These are phyloP conservation scores for Carassius auratus DNA, from an alignment of 2,113 vertebrate species.

Conservation along the genomic window DNA sequence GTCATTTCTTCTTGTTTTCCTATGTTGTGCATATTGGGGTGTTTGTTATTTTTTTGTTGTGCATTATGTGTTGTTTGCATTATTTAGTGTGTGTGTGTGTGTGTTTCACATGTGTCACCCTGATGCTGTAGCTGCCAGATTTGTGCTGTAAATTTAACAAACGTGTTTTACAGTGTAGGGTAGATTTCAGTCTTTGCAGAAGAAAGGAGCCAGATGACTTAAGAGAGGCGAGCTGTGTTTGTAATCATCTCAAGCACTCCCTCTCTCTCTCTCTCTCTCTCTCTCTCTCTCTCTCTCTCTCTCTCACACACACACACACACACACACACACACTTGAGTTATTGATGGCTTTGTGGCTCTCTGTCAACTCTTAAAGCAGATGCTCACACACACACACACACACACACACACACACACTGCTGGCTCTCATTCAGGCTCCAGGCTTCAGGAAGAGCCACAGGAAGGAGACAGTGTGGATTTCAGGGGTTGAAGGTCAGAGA, in stretches of 20 bases:
- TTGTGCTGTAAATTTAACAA: background rate
- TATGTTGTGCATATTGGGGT: background rate
- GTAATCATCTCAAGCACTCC: constrained; percentile 9
- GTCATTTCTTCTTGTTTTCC: background rate
- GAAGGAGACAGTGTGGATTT: constrained; percentile 52
- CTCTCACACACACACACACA: constrained; percentile 41
- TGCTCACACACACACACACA: constrained; percentile 37
- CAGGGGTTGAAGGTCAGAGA: constrained; percentile 44
- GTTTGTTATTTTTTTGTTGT: background rate
- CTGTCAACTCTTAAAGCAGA: constrained; percentile 47
- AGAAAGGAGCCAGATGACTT: constrained; percentile 20
- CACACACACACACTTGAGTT: constrained; percentile 22
- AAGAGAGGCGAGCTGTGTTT: constrained; percentile 21
- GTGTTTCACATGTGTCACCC: background rate
- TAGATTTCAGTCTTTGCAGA: constrained; percentile 17
- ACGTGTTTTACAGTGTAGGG: background rate
- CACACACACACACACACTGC: constrained; percentile 17
- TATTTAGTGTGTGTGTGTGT: constrained; percentile 18
- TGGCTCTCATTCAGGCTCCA: constrained; percentile 38
- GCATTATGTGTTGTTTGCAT: background rate
- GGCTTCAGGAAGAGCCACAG: constrained; percentile 47
- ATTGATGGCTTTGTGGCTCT: constrained; percentile 45
- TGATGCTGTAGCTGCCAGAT: background rate
- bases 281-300: no score
- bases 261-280: background rate